These are phyloP conservation scores for Neodiprion pinetum DNA, from an alignment of 1,140 invertebrate species.

Conservation along the genomic window DNA sequence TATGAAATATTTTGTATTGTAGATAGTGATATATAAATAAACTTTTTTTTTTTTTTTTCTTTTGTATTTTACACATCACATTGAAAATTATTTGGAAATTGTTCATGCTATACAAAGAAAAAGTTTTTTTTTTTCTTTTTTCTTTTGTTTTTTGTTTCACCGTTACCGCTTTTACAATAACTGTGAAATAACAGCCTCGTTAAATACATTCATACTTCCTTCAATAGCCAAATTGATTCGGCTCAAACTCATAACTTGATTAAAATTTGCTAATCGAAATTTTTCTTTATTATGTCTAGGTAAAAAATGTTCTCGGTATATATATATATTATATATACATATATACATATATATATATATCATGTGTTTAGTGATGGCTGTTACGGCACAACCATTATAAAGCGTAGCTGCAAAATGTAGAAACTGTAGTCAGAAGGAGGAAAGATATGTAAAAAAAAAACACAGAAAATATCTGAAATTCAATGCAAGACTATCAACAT, in stretches of 20 bases:
- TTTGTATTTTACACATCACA: conserved; percentile 33
- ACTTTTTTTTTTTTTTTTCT: neutral
- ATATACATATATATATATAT: no score
- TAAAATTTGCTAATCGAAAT: no score
- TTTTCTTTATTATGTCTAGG: no score
- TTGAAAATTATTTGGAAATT: conserved; percentile 21
- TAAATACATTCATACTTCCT: conserved; percentile 22
- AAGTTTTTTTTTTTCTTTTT: neutral
- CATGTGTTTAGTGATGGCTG: conserved; percentile 30
- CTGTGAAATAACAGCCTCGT: conserved; percentile 47
- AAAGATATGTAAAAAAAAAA: neutral
- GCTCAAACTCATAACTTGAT: neutral
- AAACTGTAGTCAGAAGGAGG: conserved; percentile 6
- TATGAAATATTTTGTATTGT: conserved; percentile 24
- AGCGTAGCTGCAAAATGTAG: conserved; percentile 26
- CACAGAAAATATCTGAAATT: conserved; percentile 31
- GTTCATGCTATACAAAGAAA: neutral
- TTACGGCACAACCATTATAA: conserved; percentile 50
- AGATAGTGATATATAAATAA: conserved; percentile 26
- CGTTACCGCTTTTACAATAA: conserved; percentile 39
- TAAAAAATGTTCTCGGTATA: no score
- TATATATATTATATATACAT: no score
- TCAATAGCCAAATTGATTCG: neutral
- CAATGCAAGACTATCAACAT: conserved; percentile 52
- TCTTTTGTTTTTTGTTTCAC: neutral